Evolutionary conservation across 1,140 invertebrate genomes (phyloP).

Genomic region (Euwallacea similis): DNA sequence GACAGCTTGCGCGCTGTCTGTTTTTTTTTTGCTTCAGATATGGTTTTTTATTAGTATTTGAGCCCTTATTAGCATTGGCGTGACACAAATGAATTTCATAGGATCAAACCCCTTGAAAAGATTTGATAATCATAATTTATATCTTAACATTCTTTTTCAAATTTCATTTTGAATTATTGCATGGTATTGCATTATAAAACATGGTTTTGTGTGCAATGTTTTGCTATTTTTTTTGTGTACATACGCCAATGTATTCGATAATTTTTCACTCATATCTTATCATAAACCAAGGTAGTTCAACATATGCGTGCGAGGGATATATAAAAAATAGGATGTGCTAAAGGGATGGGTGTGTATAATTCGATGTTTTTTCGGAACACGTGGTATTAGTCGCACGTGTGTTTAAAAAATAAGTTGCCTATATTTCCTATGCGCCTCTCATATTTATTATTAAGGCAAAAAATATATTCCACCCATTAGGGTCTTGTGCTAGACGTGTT

Average conservation of each 20-base stretch:
- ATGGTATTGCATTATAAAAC: not conserved
- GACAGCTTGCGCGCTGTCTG: constrained; percentile 23
- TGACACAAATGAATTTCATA: not conserved
- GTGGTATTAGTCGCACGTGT: not conserved
- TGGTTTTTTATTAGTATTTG: constrained; percentile 7
- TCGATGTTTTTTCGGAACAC: constrained; percentile 6
- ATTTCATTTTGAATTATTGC: not conserved
- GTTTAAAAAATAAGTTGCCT: constrained; percentile 8
- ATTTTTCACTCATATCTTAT: not conserved
- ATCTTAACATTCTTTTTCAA: not conserved
- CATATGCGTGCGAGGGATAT: constrained; percentile 2
- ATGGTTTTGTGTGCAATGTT: not conserved
- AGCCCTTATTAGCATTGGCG: constrained; percentile 1
- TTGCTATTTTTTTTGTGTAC: not conserved
- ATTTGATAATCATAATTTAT: too few species aligned
- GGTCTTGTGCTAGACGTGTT: not conserved
- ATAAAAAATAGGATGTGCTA: constrained; percentile 5
- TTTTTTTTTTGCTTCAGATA: constrained; percentile 10
- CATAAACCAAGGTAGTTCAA: not conserved
- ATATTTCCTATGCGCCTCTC: not conserved
- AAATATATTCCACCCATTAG: constrained; percentile 8
- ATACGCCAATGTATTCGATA: not conserved
- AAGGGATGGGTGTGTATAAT: not conserved
- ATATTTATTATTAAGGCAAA: constrained; percentile 8
- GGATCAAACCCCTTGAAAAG: not conserved